Base-by-base conservation (phyloP, 1,140 invertebrate genomes). In the Parasteatoda tepidariorum region DNA sequence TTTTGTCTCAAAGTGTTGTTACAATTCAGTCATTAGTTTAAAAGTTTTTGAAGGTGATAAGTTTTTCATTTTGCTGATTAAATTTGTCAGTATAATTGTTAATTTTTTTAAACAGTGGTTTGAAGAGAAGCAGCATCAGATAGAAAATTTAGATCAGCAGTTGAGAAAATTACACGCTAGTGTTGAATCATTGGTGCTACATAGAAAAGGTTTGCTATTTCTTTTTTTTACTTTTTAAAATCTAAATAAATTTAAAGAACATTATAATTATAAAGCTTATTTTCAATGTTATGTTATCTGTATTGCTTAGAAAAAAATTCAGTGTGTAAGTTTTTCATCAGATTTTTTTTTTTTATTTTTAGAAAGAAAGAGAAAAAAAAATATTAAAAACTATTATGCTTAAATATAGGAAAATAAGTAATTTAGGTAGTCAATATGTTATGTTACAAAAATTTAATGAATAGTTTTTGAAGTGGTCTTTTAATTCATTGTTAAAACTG, bases 81-180 rank as follows among this genome's bases (percentile, higher is more conserved):
- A 73, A 18, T 57, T 67, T 48, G 13, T 78, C 24, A 7, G 7
- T 57, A 34, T 71, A 61, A 24, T 31, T 59, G 22, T 74, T 59
- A 54, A 55, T n/a, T 73, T 64, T 85, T 84, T 86, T 83, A 89
- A 90, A 68, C 89, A 98, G 95, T 99, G 98, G 98, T 99, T 99
- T 90, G 97, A 99, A 88, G 97, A 99, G 88, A 98, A 97, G 87
- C 93, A 94, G 24, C 92, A 93, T 24, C 95, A 98, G 89, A 93
- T 99, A 73, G 98, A 99, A 87, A 94, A 94, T 61, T 90, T 99
- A 30, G 98, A 99, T 88, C 91, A 92, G 26, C 95, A 98, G 86
- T 90, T 99, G 33, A 91, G 95, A 54, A 96, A 97, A 86, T 90
- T 99, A 66, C 95, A 96, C 89, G 90, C 92, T 34, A 95, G 95